Base-by-base conservation (phyloP, 1,140 invertebrate genomes). In the Drosophila serrata region DNA sequence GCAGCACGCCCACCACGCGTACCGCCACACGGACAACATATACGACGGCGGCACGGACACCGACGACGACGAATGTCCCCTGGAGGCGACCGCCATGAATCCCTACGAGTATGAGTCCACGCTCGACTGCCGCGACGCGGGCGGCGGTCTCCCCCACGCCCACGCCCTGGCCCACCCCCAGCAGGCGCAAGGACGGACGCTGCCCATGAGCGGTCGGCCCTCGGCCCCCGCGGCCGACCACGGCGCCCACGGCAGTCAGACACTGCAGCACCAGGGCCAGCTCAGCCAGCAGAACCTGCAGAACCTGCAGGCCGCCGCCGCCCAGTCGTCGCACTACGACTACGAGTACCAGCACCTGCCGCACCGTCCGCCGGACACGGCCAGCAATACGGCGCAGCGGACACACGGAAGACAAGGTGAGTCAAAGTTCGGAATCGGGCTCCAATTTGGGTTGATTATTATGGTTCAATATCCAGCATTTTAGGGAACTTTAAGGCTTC, bases 51-150 rank as follows among this genome's bases (percentile, higher is more conserved):
- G 91, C 91, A 92, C 91, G 78, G 91, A 92, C 75, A 92, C 91
- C 79, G 91, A 92, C 91, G 91, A 92, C 91, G 91, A 92, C 91
- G 91, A 92, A 92, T 92, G 91, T 92, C 91, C 91, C 58, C 86
- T 92, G 90, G 91, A 92, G 73, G 86, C 91, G 59, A 90, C 82
- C 75, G 91, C 85, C 51, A 92, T 92, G 91, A 92, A 92, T 92
- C 86, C 91, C 49, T 92, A 92, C 82, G 91, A 92, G 80, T 92
- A 91, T 86, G 91, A 92, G 77, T 91, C 91, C 31, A 92, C 91
- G 56, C 78, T 92, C 63, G 91, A 92, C 73, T 92, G 91, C 75
- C 91, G 91, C 51, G 91, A 92, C 79, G 69, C 69, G 46, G 88
- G 87, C 75, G 84, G 81, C 49, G 81, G 87, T n/a, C 65, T 64